Evolutionary conservation across 2,113 vertebrate genomes (phyloP).

Genomic region (Pachyramphus minor): DNA sequence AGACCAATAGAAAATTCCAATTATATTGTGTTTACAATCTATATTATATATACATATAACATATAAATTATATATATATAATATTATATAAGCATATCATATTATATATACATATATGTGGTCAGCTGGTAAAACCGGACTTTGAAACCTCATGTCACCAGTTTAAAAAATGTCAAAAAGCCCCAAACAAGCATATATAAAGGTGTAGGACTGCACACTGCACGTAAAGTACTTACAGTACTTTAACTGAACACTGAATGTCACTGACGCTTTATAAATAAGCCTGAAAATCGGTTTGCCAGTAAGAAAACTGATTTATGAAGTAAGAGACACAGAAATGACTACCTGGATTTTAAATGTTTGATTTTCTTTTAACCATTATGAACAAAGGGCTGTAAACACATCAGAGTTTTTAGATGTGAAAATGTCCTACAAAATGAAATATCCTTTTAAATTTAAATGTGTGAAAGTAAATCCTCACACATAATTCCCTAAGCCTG

Average conservation of each 20-base stretch:
- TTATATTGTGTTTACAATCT: too few relatives aligned
- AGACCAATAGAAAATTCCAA: background rate
- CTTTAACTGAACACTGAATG: conserved; percentile 5
- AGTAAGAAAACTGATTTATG: background rate
- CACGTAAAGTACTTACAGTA: background rate
- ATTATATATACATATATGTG: background rate
- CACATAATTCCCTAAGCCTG: background rate
- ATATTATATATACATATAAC: too few relatives aligned
- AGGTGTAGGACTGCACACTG: background rate
- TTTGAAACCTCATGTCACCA: background rate
- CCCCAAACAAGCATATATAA: background rate
- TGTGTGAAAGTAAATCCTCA: conserved; percentile 20
- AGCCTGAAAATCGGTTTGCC: background rate
- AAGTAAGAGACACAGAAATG: background rate
- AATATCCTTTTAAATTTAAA: conserved; percentile 21
- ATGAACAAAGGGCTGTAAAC: background rate
- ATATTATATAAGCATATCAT: too few relatives aligned
- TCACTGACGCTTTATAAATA: conserved; percentile 24
- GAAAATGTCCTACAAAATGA: background rate
- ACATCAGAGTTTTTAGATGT: background rate
- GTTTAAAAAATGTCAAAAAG: background rate
- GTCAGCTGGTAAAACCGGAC: background rate
- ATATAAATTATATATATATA: too few relatives aligned
- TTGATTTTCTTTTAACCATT: conserved; percentile 7
- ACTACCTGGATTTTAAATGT: background rate